Evolutionary conservation across 2,888 invertebrate species (phyloP), one percentile per base, ranked within the genome.

Genomic region (Eupithecia subfuscata): DNA sequence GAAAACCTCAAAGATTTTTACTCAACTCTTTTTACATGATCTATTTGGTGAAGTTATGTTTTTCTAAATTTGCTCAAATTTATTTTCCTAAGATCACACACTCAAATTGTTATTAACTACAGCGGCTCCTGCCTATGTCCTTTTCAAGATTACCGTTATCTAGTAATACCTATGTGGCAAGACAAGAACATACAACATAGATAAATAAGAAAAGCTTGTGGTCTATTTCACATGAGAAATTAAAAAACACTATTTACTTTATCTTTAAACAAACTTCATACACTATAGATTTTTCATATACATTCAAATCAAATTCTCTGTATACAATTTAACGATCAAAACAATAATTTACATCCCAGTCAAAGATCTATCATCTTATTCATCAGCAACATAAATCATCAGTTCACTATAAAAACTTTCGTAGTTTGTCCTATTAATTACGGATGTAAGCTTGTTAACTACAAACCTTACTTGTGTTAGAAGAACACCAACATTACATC

Each of bases 91-190:
- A 3, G 56, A 22, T 56, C 12, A 0, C 25, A 1, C 14, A 45
- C 16, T 37, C 16, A 1, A 14, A 56, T 52, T 74, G 69, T 65
- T 67, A 72, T 76, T 71, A 18, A 14, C 16, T 12, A 65, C 68
- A 71, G 76, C 40, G 70, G 69, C 64, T 69, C 68, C 25, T 70
- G 77, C 37, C 75, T 40, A 64, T 70, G 72, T 77, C 22, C 0
- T 22, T 11, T 22, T 56, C 52, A 56, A 56, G n/a, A 22, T 22
- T 56, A 22, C 52, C 11, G 22, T 11, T 30, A 12, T 37, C 16
- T 52, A 77, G 65, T 56, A 14, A 25, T 56, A 60, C 30, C 16
- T 64, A 73, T 70, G 75, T 75, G 76, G 76, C 78, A 79, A 84
- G 81, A 71, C 3, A 30, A 30, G 30, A 30, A 30, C 37, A 78